Base-by-base conservation (phyloP, 2,888 invertebrate species). In the Frankliniella fusca region DNA sequence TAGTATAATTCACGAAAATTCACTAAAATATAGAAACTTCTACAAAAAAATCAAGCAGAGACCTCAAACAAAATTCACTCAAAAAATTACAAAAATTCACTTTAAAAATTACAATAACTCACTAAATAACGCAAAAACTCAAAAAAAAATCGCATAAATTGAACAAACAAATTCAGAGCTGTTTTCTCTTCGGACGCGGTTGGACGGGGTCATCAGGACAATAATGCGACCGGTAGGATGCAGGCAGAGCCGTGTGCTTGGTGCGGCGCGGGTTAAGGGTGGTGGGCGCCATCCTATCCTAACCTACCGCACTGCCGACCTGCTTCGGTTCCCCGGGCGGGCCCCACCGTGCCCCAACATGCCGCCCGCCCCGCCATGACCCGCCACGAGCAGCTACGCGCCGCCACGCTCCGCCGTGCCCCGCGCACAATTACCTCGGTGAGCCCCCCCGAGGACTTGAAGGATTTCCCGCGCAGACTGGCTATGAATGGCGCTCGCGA, bases 401-500 rank as follows among this genome's bases (percentile, higher is more conserved):
- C 38, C 2, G 38, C 38, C 5, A 38, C 2, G 38, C 38, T 2
- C 54, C 54, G 54, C 54, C 54, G 15, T 5, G 5, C 54, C 15
- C 18, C 20, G 18, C 18, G 15, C 54, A 54, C 54, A 54, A 54
- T 54, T 54, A 54, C 54, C 54, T 54, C 18, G n/a, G n/a, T 70
- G 70, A 70, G 70, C 70, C 70, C 65, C 65, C 70, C n/a, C 23
- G 70, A 8, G 70, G 70, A 70, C 70, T 70, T 70, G 70, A 11
- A 70, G 70, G 70, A 70, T 23, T 76, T 23, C 27, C 61, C 11
- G 15, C 9, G 70, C 23, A n/a, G 70, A 23, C 8, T 27, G 70
- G 23, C 70, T 27, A 76, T 76, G 70, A 76, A 76, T 27, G 70
- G 70, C 70, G 27, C 23, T 12, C 70, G 8, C 70, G 23, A 76